Conservation (phyloP, 2,113 vertebrate genomes). For the Benitochromis conjunctus region DNA sequence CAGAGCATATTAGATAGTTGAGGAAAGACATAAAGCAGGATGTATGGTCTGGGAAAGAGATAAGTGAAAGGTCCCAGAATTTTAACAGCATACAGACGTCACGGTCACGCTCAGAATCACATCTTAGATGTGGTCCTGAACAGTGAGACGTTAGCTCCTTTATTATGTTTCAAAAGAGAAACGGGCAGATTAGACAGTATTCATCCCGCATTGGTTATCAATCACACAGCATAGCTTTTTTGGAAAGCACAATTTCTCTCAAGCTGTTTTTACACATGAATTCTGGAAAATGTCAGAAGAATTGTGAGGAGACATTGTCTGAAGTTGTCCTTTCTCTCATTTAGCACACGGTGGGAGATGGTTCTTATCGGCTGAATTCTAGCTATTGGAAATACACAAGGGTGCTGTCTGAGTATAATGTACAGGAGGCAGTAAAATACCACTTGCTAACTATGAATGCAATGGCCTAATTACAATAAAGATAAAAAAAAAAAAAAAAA, state of each 20-base stretch:
- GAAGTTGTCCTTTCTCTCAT: background rate
- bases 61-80: background rate
- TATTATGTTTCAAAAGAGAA: background rate
- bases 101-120: background rate
- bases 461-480: background rate
- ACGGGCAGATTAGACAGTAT: background rate
- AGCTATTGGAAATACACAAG: background rate
- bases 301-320: background rate
- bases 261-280: background rate
- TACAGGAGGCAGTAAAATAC: background rate
- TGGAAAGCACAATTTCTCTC: background rate
- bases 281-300: background rate
- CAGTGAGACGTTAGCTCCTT: background rate
- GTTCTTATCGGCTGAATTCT: background rate
- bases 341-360: background rate
- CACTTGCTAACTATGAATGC: background rate
- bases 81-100: background rate
- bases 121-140: background rate
- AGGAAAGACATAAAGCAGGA: background rate
- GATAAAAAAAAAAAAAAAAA: accelerated
- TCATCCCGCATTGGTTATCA: background rate
- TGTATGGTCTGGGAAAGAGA: background rate
- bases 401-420: background rate
- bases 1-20: background rate
- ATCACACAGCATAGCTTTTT: background rate